Evolutionary conservation across 2,113 vertebrate genomes (phyloP), one percentile per base, ranked within the genome.

Genomic region (Callaeas wilsoni): DNA sequence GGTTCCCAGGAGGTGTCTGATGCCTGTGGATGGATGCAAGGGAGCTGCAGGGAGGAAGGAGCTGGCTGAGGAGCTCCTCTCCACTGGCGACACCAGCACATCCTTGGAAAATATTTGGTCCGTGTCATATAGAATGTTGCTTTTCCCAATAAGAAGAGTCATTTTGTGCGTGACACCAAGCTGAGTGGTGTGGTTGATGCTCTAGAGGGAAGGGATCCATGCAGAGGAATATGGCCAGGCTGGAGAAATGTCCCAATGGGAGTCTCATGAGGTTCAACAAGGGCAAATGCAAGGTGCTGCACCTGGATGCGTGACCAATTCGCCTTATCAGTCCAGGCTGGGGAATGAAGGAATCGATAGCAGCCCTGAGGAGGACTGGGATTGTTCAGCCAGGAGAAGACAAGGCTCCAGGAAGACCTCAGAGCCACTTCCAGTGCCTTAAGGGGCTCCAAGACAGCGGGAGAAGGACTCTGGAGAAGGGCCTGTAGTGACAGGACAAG

Each of bases 381-480:
- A 59, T 15, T 23, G n/a, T 26, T 71, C 53, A 81, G 35, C 16
- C 16, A n/a, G n/a, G 46, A 60, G 16, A 89, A n/a, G 14, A 62
- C 44, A 62, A 62, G 29, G 47, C 30, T 62, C 10, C 5, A 3
- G 27, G 37, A 18, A 85, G 39, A 57, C 6, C 8, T 59, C 15
- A n/a, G 7, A 29, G 37, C 0, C 4, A 3, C 27, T 59, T 33
- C 6, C 39, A 46, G 2, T 4, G 7, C 44, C 13, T 20, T 6
- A 60, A 68, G 18, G 30, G 27, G 44, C 23, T 53, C 11, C 7
- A 33, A 7, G 46, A 76, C 19, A 84, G 57, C 20, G 1, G 42
- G 63, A 44, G 47, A 75, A 4, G 11, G 27, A 32, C 46, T 35
- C 23, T 27, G 37, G 29, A 67, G 30, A 17, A 50, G 7, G 10